Percentiles rank a stretch among this genome's conserved stretches.
These are phyloP conservation scores for Catocala sponsa DNA, from an alignment of 2,888 invertebrate genomes.

Conservation along the genomic window DNA sequence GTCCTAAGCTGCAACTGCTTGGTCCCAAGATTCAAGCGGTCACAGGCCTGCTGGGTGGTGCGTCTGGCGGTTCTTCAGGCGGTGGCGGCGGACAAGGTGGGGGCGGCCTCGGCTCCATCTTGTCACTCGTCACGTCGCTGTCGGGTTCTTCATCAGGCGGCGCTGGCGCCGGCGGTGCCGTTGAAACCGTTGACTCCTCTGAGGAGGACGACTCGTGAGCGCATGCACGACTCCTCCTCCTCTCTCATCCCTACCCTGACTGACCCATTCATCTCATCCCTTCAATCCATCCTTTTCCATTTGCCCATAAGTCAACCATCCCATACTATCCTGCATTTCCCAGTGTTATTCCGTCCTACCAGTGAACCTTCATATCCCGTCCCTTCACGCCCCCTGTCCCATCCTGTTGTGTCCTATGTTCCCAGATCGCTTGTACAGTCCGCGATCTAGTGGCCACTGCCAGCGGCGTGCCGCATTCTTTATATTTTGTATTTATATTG, in stretches of 20 bases:
- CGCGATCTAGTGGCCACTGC: slow-evolving; percentile 56
- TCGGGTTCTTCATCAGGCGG: slow-evolving; percentile 83
- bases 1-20: slow-evolving; percentile 91
- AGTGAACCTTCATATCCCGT: background rate
- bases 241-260: slow-evolving; percentile 22
- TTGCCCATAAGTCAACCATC: background rate
- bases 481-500: slow-evolving; percentile 80
- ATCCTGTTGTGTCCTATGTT: slow-evolving; percentile 5
- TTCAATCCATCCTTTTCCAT: background rate
- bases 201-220: slow-evolving; percentile 82
- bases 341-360: background rate
- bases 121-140: slow-evolving; percentile 81
- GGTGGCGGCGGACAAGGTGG: slow-evolving; percentile 87
- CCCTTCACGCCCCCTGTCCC: slow-evolving; percentile 8
- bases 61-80: slow-evolving; percentile 84
- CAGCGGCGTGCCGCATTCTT: slow-evolving; percentile 43
- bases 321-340: background rate
- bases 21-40: slow-evolving; percentile 90
- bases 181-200: slow-evolving; percentile 80
- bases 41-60: slow-evolving; percentile 86
- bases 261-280: slow-evolving; percentile 5
- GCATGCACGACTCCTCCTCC: slow-evolving; percentile 32
- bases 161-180: slow-evolving; percentile 70
- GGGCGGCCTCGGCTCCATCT: slow-evolving; percentile 81
- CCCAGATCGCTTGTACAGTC: slow-evolving; percentile 72